Conservation (phyloP, 2,797 vertebrate genomes). For the Darevskia mixta region DNA sequence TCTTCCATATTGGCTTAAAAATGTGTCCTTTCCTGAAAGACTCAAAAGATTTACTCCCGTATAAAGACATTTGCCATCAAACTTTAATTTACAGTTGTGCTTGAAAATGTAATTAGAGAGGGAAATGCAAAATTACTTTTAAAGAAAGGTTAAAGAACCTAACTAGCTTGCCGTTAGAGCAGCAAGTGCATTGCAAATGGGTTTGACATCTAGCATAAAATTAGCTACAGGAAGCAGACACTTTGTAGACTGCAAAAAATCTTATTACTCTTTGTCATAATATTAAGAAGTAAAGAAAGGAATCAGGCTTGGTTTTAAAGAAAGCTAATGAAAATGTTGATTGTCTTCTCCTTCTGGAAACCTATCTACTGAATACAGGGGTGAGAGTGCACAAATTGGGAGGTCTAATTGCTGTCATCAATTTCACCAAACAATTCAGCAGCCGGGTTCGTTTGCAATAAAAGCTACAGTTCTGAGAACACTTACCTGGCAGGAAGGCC, state of each 20-base stretch:
- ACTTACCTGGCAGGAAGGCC: not conserved
- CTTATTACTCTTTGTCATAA: slow-evolving; percentile 17
- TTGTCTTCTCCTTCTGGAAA: slow-evolving; percentile 20
- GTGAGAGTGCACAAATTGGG: slow-evolving; percentile 1
- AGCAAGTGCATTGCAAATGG: not conserved
- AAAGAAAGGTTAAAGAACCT: slow-evolving; percentile 5
- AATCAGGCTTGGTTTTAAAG: slow-evolving; percentile 12
- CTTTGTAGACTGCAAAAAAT: slow-evolving; percentile 4
- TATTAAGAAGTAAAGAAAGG: not conserved
- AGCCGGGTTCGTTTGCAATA: not conserved
- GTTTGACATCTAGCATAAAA: slow-evolving; percentile 9
- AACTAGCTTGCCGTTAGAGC: not conserved
- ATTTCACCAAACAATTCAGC: not conserved
- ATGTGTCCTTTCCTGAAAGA: not conserved
- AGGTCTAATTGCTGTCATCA: slow-evolving; percentile 3
- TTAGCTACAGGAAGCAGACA: slow-evolving; percentile 3
- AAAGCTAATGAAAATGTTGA: slow-evolving; percentile 16
- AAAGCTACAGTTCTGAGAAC: not conserved
- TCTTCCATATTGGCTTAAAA: not conserved
- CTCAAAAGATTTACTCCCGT: not conserved
- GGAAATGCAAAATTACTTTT: not conserved
- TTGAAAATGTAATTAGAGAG: slow-evolving; percentile 1
- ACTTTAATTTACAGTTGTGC: not conserved
- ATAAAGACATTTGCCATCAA: not conserved
- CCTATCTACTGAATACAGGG: slow-evolving; percentile 15